Evolutionary conservation across 2,113 vertebrate species (phyloP).

Genomic region (Phrynosoma platyrhinos): DNA sequence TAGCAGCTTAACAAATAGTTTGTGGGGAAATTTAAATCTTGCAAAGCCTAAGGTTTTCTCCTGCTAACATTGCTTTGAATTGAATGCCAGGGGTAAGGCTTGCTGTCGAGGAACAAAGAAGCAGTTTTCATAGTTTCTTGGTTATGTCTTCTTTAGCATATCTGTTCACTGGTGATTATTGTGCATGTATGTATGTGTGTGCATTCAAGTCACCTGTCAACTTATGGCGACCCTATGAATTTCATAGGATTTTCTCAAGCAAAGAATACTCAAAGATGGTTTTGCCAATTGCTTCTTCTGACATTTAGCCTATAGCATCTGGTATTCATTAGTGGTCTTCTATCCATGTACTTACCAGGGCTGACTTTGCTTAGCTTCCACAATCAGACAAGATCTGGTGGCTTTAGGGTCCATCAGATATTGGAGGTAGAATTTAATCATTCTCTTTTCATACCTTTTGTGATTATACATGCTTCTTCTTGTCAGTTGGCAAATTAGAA

Average conservation of each 20-base stretch:
- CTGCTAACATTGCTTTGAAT: neutral
- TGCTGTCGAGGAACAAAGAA: neutral
- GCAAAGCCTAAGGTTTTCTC: slow-evolving; percentile 11
- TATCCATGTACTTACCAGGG: too few relatives aligned
- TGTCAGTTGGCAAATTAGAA: neutral
- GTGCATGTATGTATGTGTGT: neutral
- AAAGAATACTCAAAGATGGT: too few relatives aligned
- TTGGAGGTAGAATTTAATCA: neutral
- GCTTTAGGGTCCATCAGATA: neutral
- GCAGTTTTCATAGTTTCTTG: slow-evolving; percentile 17
- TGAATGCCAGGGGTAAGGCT: neutral
- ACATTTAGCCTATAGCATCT: too few relatives aligned
- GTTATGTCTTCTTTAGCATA: slow-evolving; percentile 27
- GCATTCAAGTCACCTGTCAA: too few relatives aligned
- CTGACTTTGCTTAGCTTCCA: too few relatives aligned
- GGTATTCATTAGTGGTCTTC: too few relatives aligned
- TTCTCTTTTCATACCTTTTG: neutral
- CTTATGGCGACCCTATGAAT: too few relatives aligned
- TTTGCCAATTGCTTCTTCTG: too few relatives aligned
- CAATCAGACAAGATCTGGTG: too few relatives aligned
- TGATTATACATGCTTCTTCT: neutral
- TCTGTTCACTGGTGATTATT: neutral
- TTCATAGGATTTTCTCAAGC: too few relatives aligned
- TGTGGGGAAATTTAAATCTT: accelerated
- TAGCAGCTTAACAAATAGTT: neutral